phyloP scores from a whole-genome alignment of 2,888 invertebrate genomes.

The Oligia strigilis region DNA sequence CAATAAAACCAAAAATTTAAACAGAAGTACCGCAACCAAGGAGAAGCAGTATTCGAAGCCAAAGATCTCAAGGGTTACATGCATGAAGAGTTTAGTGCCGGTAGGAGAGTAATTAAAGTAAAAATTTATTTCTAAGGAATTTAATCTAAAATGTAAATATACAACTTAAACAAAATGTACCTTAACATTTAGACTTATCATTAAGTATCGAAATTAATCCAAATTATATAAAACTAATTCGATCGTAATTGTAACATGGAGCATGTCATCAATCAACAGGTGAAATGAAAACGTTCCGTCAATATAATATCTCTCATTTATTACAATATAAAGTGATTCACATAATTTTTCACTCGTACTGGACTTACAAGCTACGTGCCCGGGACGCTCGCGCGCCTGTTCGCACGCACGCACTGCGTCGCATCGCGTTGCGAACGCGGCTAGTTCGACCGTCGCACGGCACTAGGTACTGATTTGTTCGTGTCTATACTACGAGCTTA shows the following conservation, averaged over 20 bases:
- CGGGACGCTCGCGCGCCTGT: conserved; percentile 62
- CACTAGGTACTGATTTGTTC: conserved; percentile 65
- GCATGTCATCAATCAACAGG: conserved; percentile 67
- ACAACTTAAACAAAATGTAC: conserved; percentile 75
- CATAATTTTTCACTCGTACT: conserved; percentile 74
- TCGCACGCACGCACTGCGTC: conserved; percentile 39
- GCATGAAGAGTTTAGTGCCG: conserved; percentile 74
- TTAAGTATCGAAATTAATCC: conserved; percentile 66
- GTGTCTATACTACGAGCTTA: conserved; percentile 64
- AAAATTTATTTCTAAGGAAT: conserved; percentile 72
- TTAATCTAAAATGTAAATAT: conserved; percentile 81
- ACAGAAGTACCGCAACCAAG: conserved; percentile 77
- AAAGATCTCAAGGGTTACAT: conserved; percentile 71
- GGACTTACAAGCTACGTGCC: conserved; percentile 69
- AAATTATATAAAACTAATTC: conserved; percentile 68
- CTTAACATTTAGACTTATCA: conserved; percentile 73
- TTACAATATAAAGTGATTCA: conserved; percentile 78
- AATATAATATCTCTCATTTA: conserved; percentile 76
- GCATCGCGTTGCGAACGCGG: conserved; percentile 39
- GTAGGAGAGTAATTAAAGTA: conserved; percentile 70
- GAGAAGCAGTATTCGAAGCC: conserved; percentile 73
- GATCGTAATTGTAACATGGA: conserved; percentile 61
- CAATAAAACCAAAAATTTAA: conserved; percentile 72
- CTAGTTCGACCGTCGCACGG: conserved; percentile 56
- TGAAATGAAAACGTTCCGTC: conserved; percentile 79